Base-by-base conservation (phyloP, 2,888 invertebrate genomes). In the Chloroclystis v-ata region DNA sequence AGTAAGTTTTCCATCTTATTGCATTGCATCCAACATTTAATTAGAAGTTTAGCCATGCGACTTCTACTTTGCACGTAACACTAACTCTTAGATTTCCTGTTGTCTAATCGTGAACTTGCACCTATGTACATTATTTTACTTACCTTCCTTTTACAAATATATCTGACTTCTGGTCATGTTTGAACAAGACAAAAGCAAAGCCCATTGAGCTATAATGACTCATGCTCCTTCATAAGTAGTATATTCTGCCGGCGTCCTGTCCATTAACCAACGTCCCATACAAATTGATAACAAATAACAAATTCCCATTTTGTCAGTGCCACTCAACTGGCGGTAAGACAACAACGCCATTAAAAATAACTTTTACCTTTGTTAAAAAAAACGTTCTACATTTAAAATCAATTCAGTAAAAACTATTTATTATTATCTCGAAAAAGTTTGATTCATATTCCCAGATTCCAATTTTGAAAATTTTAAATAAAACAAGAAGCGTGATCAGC, bases 271-370 rank as follows among this genome's bases (percentile, higher is more conserved):
- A 74, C 71, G 75, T 75, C 72, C 84, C 81, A 79, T 82, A 83
- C 83, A 66, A 75, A 79, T 73, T 80, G 85, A 85, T 86, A 86
- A 84, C 72, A 76, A 82, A 85, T 86, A 86, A 84, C 72, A 76
- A 82, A 56, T 41, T 77, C 72, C 35, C 79, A 73, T 78, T 78
- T 75, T 75, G 81, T 83, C 80, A 84, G 85, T 85, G 54, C 65
- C 60, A 67, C 65, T 67, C 66, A 64, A 72, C 65, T 73, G 63
- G 51, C 68, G 71, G 72, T 56, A 63, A 68, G 66, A 75, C 61
- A 65, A 63, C 70, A 69, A 84, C 83, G 81, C 70, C 55, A 46
- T 38, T 33, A 37, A 45, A 37, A n/a, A n/a, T n/a, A n/a, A n/a
- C 30, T 35, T 10, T 13, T 13, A 10, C 16, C 25, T 14, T 13